A percentile compares a stretch with the other conserved stretches of the same genome.
These are phyloP conservation scores for Numenius arquata DNA, from an alignment of 2,113 vertebrate species.

Conservation along the genomic window DNA sequence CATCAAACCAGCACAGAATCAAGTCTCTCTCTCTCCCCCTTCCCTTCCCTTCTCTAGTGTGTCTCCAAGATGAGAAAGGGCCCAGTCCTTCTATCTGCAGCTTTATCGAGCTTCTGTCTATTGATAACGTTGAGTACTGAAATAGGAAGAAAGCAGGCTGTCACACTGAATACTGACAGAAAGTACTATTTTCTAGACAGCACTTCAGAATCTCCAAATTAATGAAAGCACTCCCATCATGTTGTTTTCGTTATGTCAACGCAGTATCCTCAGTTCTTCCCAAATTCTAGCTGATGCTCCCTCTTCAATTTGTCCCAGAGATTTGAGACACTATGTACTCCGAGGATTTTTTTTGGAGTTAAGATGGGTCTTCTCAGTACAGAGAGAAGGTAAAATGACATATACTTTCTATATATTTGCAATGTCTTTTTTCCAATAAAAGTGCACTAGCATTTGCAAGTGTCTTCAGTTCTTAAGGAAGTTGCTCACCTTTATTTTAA, in stretches of 20 bases:
- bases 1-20: neutral
- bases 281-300: neutral
- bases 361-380: neutral
- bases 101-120: neutral
- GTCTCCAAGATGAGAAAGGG: neutral
- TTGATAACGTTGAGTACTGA: neutral
- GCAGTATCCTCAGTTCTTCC: neutral
- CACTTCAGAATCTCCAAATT: neutral
- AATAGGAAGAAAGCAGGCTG: neutral
- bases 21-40: neutral
- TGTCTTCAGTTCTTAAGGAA: neutral
- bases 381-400: neutral
- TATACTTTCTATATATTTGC: neutral
- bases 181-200: neutral
- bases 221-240: neutral
- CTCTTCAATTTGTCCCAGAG: neutral
- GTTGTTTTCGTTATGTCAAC: neutral
- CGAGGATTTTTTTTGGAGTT: neutral
- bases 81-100: neutral
- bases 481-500: neutral
- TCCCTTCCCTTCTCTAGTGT: neutral
- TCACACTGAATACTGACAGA: neutral
- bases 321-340: neutral
- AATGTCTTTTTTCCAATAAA: neutral
- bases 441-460: neutral